These are phyloP conservation scores for Rhysida immarginata DNA, from an alignment of 1,140 invertebrate species.

Conservation along the genomic window DNA sequence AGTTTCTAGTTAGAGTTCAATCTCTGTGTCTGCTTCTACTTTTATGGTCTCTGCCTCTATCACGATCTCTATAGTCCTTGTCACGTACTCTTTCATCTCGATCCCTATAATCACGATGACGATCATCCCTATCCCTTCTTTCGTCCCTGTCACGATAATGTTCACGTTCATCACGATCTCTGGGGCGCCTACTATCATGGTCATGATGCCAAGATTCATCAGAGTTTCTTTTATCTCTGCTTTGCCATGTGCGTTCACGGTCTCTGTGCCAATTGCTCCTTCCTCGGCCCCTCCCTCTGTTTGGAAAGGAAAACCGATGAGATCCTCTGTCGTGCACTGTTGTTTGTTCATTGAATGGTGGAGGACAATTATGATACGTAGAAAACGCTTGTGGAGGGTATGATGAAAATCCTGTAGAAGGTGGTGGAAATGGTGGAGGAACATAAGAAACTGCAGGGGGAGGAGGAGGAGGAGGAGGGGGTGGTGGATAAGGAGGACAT, in stretches of 20 bases:
- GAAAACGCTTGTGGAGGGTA: slow-evolving; percentile 1
- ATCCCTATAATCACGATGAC: slow-evolving; percentile 5
- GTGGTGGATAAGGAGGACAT: neutral
- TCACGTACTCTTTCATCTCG: slow-evolving; percentile 12
- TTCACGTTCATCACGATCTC: slow-evolving; percentile 18
- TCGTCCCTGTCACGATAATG: slow-evolving; percentile 7
- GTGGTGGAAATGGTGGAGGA: neutral
- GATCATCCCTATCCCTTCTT: slow-evolving; percentile 11
- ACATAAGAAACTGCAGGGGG: slow-evolving; percentile 2
- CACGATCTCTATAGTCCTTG: slow-evolving; percentile 1
- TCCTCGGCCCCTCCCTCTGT: neutral
- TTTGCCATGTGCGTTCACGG: neutral
- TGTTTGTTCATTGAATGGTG: neutral
- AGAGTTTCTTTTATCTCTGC: neutral
- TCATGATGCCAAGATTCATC: neutral
- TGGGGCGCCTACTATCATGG: slow-evolving; percentile 7
- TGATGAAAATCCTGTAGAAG: neutral
- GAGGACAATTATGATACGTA: no score
- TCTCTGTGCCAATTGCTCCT: neutral
- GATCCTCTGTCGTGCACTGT: neutral
- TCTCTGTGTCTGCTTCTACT: slow-evolving; percentile 9
- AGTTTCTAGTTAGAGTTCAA: no score
- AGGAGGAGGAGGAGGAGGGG: slow-evolving; percentile 3
- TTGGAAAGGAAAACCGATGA: neutral
- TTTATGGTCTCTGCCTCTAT: slow-evolving; percentile 8